Conservation (phyloP, 2,888 invertebrate genomes). For the Aethes cnicana region DNA sequence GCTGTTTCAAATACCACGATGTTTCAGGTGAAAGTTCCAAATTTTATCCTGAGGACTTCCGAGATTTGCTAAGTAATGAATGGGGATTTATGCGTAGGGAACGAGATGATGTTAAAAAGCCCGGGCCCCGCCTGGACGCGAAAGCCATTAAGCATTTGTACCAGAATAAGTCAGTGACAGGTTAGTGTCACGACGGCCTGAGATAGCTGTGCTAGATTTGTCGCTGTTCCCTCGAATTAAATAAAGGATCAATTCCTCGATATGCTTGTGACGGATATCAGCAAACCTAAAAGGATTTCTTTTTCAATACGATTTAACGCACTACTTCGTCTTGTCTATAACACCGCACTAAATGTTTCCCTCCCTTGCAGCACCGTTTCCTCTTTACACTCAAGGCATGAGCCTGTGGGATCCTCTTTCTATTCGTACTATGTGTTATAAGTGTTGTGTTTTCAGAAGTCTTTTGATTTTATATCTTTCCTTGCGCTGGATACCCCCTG, state of each 20-base stretch:
- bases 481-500: conserved; percentile 11
- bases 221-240: conserved; percentile 64
- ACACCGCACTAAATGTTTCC: conserved; percentile 74
- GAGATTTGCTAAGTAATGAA: conserved; percentile 84
- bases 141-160: conserved; percentile 82
- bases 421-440: conserved; percentile 40
- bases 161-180: conserved; percentile 79
- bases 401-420: conserved; percentile 50
- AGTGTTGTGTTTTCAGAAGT: conserved; percentile 41
- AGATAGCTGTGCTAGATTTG: conserved; percentile 53
- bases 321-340: conserved; percentile 67
- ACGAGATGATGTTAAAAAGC: conserved; percentile 96
- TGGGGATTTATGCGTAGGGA: conserved; percentile 93
- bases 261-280: conserved; percentile 47
- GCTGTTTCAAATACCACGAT: conserved; percentile 69
- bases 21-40: conserved; percentile 80
- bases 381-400: conserved; percentile 59
- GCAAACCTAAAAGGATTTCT: conserved; percentile 45
- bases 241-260: conserved; percentile 35
- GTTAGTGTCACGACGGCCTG: conserved; percentile 78
- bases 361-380: conserved; percentile 61
- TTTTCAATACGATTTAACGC: conserved; percentile 54
- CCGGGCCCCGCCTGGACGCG: conserved; percentile 91
- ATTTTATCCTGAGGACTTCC: conserved; percentile 78
- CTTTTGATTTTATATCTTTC: conserved; percentile 5